phyloP scores from a whole-genome alignment of 2,888 invertebrate genomes.

The Therioaphis trifolii region DNA sequence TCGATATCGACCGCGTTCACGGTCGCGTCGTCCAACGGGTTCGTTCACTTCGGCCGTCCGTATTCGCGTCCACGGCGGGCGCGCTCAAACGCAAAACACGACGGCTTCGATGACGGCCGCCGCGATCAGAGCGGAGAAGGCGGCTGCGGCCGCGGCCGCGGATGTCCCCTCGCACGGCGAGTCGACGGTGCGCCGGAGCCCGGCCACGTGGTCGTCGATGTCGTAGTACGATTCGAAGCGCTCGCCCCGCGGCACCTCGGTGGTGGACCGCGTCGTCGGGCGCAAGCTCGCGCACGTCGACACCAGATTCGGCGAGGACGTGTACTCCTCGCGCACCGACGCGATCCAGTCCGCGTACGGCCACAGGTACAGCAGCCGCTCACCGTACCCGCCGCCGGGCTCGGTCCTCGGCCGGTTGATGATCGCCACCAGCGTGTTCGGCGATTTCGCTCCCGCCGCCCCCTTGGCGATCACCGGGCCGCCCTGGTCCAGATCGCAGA shows the following conservation, averaged over 20 bases:
- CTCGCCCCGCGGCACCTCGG: neutral
- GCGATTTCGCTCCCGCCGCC: neutral
- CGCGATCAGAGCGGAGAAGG: neutral
- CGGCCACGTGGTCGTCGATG: neutral
- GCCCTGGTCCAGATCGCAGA: neutral
- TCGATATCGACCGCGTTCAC: too few relatives aligned
- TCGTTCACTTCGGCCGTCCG: too few relatives aligned
- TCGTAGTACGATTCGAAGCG: slow-evolving; percentile 2
- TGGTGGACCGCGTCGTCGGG: too few relatives aligned
- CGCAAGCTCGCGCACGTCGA: neutral
- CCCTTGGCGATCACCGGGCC: neutral
- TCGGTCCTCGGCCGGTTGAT: neutral
- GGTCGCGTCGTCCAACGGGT: too few relatives aligned
- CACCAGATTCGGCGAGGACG: neutral
- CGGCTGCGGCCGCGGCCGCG: neutral
- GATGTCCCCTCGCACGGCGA: neutral
- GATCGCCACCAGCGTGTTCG: neutral
- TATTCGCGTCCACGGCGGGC: too few relatives aligned
- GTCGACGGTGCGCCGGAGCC: neutral
- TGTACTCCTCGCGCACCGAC: neutral
- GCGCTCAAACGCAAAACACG: too few relatives aligned
- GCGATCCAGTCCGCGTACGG: neutral
- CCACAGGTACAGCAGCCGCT: neutral
- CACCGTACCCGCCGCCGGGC: neutral
- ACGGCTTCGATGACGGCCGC: too few relatives aligned